Base-by-base conservation (phyloP, 2,888 invertebrate genomes). In the Dichetophora obliterata region DNA sequence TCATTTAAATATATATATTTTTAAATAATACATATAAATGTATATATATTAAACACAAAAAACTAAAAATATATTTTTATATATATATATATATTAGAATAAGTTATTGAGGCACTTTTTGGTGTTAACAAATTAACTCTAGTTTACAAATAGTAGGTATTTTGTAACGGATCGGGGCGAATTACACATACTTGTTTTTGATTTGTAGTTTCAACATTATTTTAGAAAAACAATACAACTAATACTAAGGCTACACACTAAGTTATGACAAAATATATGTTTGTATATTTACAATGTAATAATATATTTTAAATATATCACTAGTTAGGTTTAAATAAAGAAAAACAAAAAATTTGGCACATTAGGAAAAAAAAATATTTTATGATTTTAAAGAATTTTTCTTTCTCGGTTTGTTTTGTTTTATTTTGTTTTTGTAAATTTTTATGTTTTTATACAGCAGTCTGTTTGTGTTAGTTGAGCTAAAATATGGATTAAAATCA, bases 41-140 rank as follows among this genome's bases (percentile, higher is more conserved):
- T n/a, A n/a, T n/a, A n/a, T n/a, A n/a, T n/a, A 52, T 31, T 70
- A 65, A 27, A 71, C 14, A 63, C 57, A 80, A 80, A 73, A 76
- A 81, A 80, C 37, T 78, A 79, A 73, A 78, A 77, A 71, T n/a
- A 74, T 80, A 79, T 31, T 4, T 31, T 31, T 82, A 52, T 68
- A 59, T 74, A 43, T 43, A 43, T 11, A 43, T 43, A 43, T 43
- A 65, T 65, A 43, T 63, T 78, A 79, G 80, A 82, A 80, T 81
- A 80, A 81, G 83, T 85, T 84, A 86, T 83, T 86, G 87, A 87
- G 87, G 87, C 87, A 87, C 87, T 87, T 87, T 86, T 86, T 85
- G 87, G 86, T 83, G 83, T 86, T 83, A 81, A 83, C 73, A 63
- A 54, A 54, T 74, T 65, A 74, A 11, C 37, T 19, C 22, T 72